Evolutionary conservation across 92 coral and sea anemone species (phyloP).

Genomic region (Porites rus): DNA sequence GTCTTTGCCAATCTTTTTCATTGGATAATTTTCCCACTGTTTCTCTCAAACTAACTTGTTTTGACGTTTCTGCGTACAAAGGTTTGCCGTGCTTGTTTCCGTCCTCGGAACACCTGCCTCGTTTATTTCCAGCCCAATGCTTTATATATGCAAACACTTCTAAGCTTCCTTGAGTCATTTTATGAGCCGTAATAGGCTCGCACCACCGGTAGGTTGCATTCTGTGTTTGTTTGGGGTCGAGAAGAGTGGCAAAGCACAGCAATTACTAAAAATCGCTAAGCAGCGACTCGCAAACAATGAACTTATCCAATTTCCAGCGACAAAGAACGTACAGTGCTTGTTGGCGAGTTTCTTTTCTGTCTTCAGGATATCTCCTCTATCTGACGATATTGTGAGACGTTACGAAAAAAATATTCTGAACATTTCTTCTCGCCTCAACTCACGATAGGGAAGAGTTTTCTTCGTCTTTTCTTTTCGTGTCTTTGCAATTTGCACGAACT

Average conservation of each 20-base stretch:
- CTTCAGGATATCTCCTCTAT: neutral
- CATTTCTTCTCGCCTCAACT: neutral
- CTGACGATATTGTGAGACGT: neutral
- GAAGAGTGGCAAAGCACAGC: neutral
- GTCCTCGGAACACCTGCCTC: neutral
- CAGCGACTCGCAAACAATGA: too few relatives aligned
- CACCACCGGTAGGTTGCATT: conserved; percentile 18
- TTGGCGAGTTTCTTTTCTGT: neutral
- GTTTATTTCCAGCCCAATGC: neutral
- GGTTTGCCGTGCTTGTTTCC: too few relatives aligned
- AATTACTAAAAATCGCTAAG: neutral
- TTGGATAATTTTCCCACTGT: too few relatives aligned
- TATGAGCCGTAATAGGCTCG: conserved; percentile 10
- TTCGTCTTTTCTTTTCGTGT: neutral
- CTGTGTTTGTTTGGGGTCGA: conserved; percentile 6
- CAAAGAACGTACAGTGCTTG: neutral
- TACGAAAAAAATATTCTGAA: neutral
- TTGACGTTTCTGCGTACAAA: neutral
- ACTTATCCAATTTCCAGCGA: neutral
- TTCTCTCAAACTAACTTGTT: too few relatives aligned
- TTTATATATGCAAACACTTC: neutral
- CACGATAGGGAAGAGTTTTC: neutral
- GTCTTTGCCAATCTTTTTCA: too few relatives aligned
- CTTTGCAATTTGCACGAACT: neutral
- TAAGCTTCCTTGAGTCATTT: neutral